Percentiles rank a stretch among this genome's conserved stretches.
Evolutionary conservation across 1,140 invertebrate species (phyloP).

Genomic region (Scaptodrosophila lebanonensis): DNA sequence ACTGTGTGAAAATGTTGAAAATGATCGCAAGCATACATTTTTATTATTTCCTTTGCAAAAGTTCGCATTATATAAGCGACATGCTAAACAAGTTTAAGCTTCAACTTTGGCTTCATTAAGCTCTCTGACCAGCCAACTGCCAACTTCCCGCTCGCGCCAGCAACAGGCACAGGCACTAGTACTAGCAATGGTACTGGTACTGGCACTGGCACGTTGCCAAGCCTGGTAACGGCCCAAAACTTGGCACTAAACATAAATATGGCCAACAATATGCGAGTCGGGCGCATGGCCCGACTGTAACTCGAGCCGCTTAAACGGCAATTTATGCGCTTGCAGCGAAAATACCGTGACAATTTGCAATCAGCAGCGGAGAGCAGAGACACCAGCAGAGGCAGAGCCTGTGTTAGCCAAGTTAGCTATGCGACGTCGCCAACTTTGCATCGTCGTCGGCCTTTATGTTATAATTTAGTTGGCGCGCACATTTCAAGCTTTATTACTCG

Average conservation of each 20-base stretch:
- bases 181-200: too few relatives aligned
- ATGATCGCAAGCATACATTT: not conserved
- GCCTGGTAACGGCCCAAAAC: conserved; percentile 36
- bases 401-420: conserved; percentile 15
- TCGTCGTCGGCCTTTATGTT: conserved; percentile 49
- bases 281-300: conserved; percentile 23
- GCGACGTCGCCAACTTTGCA: conserved; percentile 4
- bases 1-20: conserved; percentile 2
- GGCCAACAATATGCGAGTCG: conserved; percentile 23
- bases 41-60: too few relatives aligned
- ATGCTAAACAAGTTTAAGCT: conserved; percentile 11
- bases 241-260: conserved; percentile 47
- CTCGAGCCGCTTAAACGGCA: conserved; percentile 53
- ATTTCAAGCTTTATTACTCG: conserved; percentile 59
- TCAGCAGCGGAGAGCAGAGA: conserved; percentile 56
- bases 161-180: too few relatives aligned
- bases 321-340: conserved; percentile 72
- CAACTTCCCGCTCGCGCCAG: too few relatives aligned
- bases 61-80: conserved; percentile 41
- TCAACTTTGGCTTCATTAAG: conserved; percentile 50
- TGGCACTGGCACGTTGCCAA: too few relatives aligned
- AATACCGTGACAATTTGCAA: conserved; percentile 75
- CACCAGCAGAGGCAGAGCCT: conserved; percentile 23
- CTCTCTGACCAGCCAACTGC: conserved; percentile 33
- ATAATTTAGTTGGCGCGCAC: conserved; percentile 53